Base-by-base conservation (phyloP, 2,888 invertebrate genomes). In the Drosophila kuntzei region DNA sequence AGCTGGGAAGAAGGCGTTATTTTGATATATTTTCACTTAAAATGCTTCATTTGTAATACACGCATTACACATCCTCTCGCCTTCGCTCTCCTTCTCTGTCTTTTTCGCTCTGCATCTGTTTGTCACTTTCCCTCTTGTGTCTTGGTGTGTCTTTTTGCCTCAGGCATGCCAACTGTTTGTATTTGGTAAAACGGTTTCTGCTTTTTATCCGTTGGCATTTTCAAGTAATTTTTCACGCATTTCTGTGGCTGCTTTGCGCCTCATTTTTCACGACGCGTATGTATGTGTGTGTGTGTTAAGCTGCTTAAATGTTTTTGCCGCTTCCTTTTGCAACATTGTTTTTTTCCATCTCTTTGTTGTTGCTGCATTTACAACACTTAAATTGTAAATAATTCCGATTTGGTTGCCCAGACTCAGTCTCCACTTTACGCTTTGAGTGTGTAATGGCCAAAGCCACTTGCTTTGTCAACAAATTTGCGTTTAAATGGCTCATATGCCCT, bases 161-260 rank as follows among this genome's bases (percentile, higher is more conserved):
- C 29, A 43, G 74, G 78, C 74, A 62, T 47, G 78, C 68, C 74
- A 70, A 74, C 65, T 80, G 64, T 71, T 73, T 82, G 58, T 85
- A 66, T 85, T 71, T 79, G 71, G 69, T 74, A 78, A 78, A 75
- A 69, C 67, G 68, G 58, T 79, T 79, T 65, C 62, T 72, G 66
- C 63, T 73, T 77, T 86, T 88, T 83, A 88, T 88, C 80, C 84
- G 80, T 57, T 86, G 84, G 89, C 74, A 80, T 83, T 83, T 88
- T 77, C 74, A 86, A 88, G 89, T 83, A 88, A 83, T 88, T 84
- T 84, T 88, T 89, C 87, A 89, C 87, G 87, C 89, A 84, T 89
- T 88, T 89, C 85, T 87, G 84, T 81, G 89, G 89, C 87, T 87
- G 89, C 87, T 84, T 87, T 87, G 85, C 81, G 81, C 79, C 80